Percentiles rank a stretch among this genome's conserved stretches.
phyloP scores from a whole-genome alignment of 2,888 invertebrate species.

The Cyclophora punctaria region DNA sequence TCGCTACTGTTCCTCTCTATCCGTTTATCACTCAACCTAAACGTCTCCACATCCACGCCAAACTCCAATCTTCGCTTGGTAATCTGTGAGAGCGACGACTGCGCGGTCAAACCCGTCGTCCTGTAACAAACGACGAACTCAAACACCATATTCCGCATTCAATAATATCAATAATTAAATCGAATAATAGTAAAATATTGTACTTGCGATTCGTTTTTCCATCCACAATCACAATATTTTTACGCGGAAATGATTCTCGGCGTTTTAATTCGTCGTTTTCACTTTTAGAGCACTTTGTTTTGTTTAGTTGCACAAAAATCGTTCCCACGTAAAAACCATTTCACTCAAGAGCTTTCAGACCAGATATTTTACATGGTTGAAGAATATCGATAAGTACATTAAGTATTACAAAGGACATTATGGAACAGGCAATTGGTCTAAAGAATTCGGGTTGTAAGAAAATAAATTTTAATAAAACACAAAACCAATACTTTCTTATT shows the following conservation, averaged over 20 bases:
- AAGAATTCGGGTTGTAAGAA: conserved; percentile 3
- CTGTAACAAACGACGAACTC: conserved; percentile 57
- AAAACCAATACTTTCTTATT: neutral
- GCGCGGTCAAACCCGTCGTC: conserved; percentile 70
- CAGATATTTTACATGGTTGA: conserved; percentile 46
- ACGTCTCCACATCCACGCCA: conserved; percentile 69
- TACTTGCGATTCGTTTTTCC: conserved; percentile 74
- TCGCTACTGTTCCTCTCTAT: conserved; percentile 45
- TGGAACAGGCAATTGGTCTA: conserved; percentile 7
- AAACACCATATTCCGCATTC: conserved; percentile 23
- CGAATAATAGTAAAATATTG: conserved; percentile 39
- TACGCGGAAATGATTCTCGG: conserved; percentile 77
- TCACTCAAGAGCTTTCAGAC: conserved; percentile 75
- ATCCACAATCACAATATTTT: conserved; percentile 75
- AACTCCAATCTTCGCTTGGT: conserved; percentile 82
- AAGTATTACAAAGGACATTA: conserved; percentile 12
- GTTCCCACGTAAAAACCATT: conserved; percentile 77
- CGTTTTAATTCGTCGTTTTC: conserved; percentile 68
- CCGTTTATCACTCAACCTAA: conserved; percentile 54
- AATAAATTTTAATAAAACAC: conserved; percentile 15
- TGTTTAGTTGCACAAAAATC: conserved; percentile 71
- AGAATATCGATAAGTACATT: conserved; percentile 14
- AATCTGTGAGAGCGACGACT: conserved; percentile 78
- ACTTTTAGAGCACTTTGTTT: conserved; percentile 61
- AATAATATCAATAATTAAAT: conserved; percentile 21